phyloP scores from a whole-genome alignment of 1,140 invertebrate genomes.

The Saccostrea cuccullata region DNA sequence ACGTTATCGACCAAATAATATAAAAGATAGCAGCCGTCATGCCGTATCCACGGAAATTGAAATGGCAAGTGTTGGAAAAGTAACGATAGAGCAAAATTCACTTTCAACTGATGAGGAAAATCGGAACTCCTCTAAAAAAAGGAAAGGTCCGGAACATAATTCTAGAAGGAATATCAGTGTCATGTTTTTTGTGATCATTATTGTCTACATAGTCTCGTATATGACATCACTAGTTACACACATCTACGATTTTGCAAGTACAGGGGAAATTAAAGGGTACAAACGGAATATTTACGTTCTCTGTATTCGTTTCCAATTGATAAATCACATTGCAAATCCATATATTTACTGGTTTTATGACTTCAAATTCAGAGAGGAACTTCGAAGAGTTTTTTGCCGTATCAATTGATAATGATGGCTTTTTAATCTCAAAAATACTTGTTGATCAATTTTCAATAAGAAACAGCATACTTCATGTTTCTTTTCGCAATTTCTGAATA shows the following conservation, averaged over 20 bases:
- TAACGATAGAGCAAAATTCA: neutral
- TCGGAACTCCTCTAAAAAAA: neutral
- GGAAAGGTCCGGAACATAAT: neutral
- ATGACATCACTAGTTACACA: neutral
- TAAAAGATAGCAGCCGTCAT: too few relatives aligned
- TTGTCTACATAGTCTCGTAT: conserved; percentile 9
- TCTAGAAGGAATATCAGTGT: neutral
- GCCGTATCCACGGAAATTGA: neutral
- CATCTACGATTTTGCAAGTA: neutral
- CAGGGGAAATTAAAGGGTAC: neutral
- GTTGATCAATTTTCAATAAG: too few relatives aligned
- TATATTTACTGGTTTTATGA: conserved; percentile 21
- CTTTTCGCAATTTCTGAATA: too few relatives aligned
- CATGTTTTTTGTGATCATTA: neutral
- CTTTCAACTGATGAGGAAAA: neutral
- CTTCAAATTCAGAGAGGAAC: neutral
- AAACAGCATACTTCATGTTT: too few relatives aligned
- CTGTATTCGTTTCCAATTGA: neutral
- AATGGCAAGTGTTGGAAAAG: too few relatives aligned
- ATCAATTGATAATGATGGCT: too few relatives aligned
- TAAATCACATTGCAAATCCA: neutral
- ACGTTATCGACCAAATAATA: neutral
- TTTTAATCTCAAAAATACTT: too few relatives aligned
- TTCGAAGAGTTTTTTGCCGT: too few relatives aligned
- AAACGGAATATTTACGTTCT: neutral